phyloP scores from a whole-genome alignment of 2,888 invertebrate species.

The Cactoblastis cactorum region DNA sequence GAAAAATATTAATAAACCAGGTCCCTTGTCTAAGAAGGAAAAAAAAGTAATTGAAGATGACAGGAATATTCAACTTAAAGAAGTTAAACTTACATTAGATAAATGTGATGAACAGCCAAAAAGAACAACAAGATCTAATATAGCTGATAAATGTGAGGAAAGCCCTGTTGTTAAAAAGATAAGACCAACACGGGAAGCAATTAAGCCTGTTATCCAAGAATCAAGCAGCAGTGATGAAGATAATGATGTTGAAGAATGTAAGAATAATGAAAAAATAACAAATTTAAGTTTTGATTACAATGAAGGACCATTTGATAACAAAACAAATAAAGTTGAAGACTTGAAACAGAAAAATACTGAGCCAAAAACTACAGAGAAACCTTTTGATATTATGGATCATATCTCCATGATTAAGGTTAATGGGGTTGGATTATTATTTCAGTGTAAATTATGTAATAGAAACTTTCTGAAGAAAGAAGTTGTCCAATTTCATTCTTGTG shows the following conservation, averaged over 20 bases:
- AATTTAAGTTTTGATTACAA: constrained; percentile 11
- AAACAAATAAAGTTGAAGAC: constrained; percentile 22
- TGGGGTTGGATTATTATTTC: constrained; percentile 66
- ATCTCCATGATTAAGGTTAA: constrained; percentile 67
- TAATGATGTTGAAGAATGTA: background rate
- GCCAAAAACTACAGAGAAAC: constrained; percentile 23
- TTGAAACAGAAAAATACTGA: constrained; percentile 21
- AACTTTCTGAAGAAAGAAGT: constrained; percentile 67
- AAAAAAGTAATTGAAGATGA: constrained; percentile 15
- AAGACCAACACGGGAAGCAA: background rate
- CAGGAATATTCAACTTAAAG: constrained; percentile 31
- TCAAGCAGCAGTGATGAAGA: constrained; percentile 2
- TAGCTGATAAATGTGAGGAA: constrained; percentile 18
- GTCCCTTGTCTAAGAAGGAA: constrained; percentile 15
- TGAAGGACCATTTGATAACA: constrained; percentile 12
- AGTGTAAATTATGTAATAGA: constrained; percentile 68
- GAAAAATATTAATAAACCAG: constrained; percentile 21
- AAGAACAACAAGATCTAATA: constrained; percentile 21
- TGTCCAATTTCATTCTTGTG: constrained; percentile 61
- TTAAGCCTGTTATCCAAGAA: background rate
- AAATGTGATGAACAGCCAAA: constrained; percentile 28
- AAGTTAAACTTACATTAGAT: constrained; percentile 28
- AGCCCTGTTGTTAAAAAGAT: background rate
- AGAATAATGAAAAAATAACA: background rate
- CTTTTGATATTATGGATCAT: constrained; percentile 68